Conservation (phyloP, 2,888 invertebrate genomes). For the Idaea dimidiata region DNA sequence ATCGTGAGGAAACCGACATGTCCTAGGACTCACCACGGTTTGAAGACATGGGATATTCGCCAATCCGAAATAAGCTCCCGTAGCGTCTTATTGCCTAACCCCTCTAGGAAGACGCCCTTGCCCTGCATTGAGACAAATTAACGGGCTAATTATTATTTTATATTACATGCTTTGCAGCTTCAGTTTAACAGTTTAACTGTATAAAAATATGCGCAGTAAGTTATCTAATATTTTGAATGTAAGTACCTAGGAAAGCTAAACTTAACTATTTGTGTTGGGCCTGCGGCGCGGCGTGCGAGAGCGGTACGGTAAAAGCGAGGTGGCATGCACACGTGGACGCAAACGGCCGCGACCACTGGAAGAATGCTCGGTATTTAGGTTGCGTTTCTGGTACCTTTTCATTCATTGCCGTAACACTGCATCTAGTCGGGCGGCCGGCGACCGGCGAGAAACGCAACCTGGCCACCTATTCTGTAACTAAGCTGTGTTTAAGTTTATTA, state of each 20-base stretch:
- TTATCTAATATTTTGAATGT: conserved; percentile 24
- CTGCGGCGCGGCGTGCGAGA: conserved; percentile 52
- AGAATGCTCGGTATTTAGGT: conserved; percentile 79
- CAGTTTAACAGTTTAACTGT: conserved; percentile 10
- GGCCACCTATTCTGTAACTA: too few relatives aligned
- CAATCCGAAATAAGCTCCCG: too few relatives aligned
- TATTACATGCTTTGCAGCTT: conserved; percentile 17
- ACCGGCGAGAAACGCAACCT: conserved; percentile 27
- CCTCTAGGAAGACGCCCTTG: too few relatives aligned
- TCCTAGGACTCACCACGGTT: too few relatives aligned
- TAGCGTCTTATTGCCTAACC: too few relatives aligned
- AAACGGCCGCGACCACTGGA: conserved; percentile 50
- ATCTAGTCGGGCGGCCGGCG: conserved; percentile 50
- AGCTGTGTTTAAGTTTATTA: too few relatives aligned
- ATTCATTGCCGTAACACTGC: conserved; percentile 77
- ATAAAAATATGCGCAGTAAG: too few relatives aligned
- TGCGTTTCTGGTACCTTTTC: conserved; percentile 77
- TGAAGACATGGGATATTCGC: too few relatives aligned
- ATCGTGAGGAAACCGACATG: too few relatives aligned
- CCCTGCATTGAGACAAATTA: too few relatives aligned
- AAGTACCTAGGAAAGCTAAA: conserved; percentile 64
- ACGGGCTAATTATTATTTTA: too few relatives aligned
- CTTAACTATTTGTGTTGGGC: conserved; percentile 52
- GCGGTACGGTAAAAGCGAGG: conserved; percentile 66
- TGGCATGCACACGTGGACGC: conserved; percentile 64